A percentile compares a stretch with the other conserved stretches of the same genome.
Evolutionary conservation across 2,797 vertebrate genomes (phyloP).

Genomic region (Etheostoma perlongum): DNA sequence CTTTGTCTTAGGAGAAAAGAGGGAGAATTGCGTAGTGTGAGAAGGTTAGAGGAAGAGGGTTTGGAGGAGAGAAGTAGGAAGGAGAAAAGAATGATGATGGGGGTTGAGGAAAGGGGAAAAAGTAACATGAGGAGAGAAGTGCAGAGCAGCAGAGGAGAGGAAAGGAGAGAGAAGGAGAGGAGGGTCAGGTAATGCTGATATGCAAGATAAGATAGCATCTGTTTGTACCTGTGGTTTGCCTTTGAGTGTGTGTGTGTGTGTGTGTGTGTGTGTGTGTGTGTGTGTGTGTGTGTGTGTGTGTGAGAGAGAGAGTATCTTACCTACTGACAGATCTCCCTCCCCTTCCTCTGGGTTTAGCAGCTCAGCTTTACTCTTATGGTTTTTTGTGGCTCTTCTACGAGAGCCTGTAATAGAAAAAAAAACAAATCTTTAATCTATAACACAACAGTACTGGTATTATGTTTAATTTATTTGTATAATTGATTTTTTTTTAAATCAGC

Average conservation of each 20-base stretch:
- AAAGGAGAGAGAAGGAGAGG: slow-evolving; percentile 45
- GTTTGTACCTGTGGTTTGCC: slow-evolving; percentile 65
- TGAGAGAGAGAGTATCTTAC: slow-evolving; percentile 74
- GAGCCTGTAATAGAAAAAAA: slow-evolving; percentile 81
- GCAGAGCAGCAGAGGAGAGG: slow-evolving; percentile 30
- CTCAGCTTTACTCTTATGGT: slow-evolving; percentile 91
- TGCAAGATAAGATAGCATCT: slow-evolving; percentile 73
- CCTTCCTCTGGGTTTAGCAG: slow-evolving; percentile 93
- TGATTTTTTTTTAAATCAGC: too few relatives aligned
- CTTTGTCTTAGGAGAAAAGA: neutral
- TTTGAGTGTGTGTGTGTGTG: slow-evolving; percentile 32
- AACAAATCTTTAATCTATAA: neutral
- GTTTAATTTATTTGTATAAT: neutral
- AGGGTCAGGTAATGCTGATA: slow-evolving; percentile 76
- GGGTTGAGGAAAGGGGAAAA: slow-evolving; percentile 15
- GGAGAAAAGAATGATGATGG: slow-evolving; percentile 2
- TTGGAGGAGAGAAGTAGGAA: neutral
- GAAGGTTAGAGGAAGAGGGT: neutral
- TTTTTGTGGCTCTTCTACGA: slow-evolving; percentile 93
- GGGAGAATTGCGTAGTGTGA: neutral
- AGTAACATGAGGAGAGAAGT: slow-evolving; percentile 47
- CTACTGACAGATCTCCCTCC: slow-evolving; percentile 90
- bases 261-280: neutral
- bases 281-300: too few relatives aligned
- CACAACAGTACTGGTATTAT: neutral